Percentiles rank a stretch among this genome's conserved stretches.
Evolutionary conservation across 2,113 vertebrate species (phyloP).

Genomic region (Lepisosteus oculatus): DNA sequence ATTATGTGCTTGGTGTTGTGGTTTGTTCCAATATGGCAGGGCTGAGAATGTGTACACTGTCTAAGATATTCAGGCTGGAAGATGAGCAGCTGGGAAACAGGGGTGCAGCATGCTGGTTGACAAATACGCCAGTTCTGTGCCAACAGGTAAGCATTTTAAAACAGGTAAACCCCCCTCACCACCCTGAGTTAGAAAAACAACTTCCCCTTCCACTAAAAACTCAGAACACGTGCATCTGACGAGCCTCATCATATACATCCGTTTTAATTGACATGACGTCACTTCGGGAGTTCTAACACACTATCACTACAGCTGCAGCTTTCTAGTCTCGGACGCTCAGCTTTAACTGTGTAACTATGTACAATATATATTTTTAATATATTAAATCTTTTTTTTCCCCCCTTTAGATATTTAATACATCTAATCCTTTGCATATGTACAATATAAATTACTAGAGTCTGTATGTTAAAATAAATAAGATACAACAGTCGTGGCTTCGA

Average conservation of each 20-base stretch:
- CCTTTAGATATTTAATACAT: conserved; percentile 32
- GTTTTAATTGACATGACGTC: conserved; percentile 21
- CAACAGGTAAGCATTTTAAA: too few relatives aligned
- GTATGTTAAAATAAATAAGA: conserved; percentile 69
- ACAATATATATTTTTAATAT: conserved; percentile 70
- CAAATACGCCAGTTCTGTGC: too few relatives aligned
- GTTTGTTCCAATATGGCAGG: too few relatives aligned
- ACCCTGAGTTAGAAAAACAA: too few relatives aligned
- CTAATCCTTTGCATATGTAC: conserved; percentile 64
- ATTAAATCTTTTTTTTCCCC: conserved; percentile 54
- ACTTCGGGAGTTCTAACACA: conserved; percentile 40
- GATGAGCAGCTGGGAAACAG: too few relatives aligned
- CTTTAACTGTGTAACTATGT: conserved; percentile 50
- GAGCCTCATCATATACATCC: conserved; percentile 16
- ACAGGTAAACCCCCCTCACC: too few relatives aligned
- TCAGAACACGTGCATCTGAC: conserved; percentile 2
- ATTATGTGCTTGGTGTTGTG: too few relatives aligned
- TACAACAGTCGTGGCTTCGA: conserved; percentile 56
- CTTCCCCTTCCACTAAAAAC: neutral
- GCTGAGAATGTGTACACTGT: too few relatives aligned
- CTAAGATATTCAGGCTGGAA: too few relatives aligned
- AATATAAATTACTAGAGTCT: conserved; percentile 71
- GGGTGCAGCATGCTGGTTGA: too few relatives aligned
- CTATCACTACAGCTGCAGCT: conserved; percentile 45
- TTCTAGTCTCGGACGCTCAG: conserved; percentile 57